Evolutionary conservation across 1,140 invertebrate species (phyloP).

Genomic region (Anadara kagoshimensis): DNA sequence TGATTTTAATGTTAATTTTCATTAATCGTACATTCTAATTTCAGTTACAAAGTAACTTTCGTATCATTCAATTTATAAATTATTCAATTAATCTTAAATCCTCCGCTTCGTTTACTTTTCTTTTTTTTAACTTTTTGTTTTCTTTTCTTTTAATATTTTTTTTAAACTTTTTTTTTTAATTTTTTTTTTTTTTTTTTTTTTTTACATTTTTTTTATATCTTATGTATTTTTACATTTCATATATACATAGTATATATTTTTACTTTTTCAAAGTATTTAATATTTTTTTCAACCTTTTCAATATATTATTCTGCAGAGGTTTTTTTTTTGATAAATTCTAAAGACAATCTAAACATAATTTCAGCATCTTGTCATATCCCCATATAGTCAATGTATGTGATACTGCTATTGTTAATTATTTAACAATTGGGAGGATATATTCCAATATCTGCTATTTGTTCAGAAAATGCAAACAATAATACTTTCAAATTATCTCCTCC

Average conservation of each 20-base stretch:
- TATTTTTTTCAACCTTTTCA: conserved; percentile 2
- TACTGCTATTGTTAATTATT: too few species aligned
- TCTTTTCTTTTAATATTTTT: conserved; percentile 25
- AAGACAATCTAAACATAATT: neutral
- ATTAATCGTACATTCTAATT: neutral
- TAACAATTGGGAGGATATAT: too few species aligned
- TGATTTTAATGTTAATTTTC: conserved; percentile 14
- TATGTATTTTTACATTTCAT: conserved; percentile 4
- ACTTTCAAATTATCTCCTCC: too few species aligned
- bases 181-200: conserved; percentile 27
- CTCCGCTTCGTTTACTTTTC: conserved; percentile 20
- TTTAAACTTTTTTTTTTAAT: conserved; percentile 20
- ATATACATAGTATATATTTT: neutral
- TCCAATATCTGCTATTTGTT: too few species aligned
- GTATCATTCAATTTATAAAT: conserved; percentile 6
- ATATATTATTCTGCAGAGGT: conserved; percentile 1
- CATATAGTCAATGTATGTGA: conserved; percentile 12
- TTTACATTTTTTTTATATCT: conserved; percentile 19
- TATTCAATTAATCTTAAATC: conserved; percentile 10
- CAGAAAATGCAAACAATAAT: too few species aligned
- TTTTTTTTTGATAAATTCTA: conserved; percentile 3
- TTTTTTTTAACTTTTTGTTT: conserved; percentile 17
- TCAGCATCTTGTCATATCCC: neutral
- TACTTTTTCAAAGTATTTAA: neutral
- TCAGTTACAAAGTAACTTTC: neutral